phyloP scores from a whole-genome alignment of 92 coral and sea anemone genomes.

The Nematostella vectensis region DNA sequence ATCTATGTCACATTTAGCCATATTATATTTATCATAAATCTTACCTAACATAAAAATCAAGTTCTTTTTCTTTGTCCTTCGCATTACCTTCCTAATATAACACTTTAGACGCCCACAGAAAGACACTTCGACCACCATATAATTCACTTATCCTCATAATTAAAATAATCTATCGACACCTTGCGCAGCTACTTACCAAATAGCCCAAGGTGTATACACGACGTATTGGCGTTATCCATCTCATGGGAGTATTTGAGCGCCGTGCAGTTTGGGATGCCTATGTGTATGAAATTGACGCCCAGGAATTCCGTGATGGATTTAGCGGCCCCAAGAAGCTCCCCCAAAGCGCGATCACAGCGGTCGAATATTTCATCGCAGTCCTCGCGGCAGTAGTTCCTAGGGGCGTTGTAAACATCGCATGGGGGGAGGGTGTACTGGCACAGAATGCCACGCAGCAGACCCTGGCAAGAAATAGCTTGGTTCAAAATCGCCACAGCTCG shows the following conservation, averaged over 20 bases:
- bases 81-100: too few species aligned
- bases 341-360: constrained; percentile 42
- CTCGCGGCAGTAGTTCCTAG: constrained; percentile 56
- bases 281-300: constrained; percentile 51
- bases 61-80: too few species aligned
- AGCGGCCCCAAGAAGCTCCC: constrained; percentile 67
- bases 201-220: constrained; percentile 75
- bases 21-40: too few species aligned
- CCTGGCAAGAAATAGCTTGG: too few species aligned
- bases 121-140: too few species aligned
- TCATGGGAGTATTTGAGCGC: constrained; percentile 34
- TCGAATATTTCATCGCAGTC: constrained; percentile 69
- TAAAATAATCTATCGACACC: too few species aligned
- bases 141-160: too few species aligned
- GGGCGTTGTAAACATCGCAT: constrained; percentile 37
- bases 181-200: constrained; percentile 74
- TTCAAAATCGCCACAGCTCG: too few species aligned
- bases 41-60: too few species aligned
- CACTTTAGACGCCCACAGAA: too few species aligned
- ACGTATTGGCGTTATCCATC: constrained; percentile 12
- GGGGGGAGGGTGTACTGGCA: constrained; percentile 71
- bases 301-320: constrained; percentile 24
- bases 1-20: too few species aligned
- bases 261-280: constrained; percentile 71
- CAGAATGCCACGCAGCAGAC: constrained; percentile 32